Percentiles rank a stretch among this genome's conserved stretches.
These are phyloP conservation scores for Odontophorus gujanensis DNA, from an alignment of 2,113 vertebrate genomes.

Conservation along the genomic window DNA sequence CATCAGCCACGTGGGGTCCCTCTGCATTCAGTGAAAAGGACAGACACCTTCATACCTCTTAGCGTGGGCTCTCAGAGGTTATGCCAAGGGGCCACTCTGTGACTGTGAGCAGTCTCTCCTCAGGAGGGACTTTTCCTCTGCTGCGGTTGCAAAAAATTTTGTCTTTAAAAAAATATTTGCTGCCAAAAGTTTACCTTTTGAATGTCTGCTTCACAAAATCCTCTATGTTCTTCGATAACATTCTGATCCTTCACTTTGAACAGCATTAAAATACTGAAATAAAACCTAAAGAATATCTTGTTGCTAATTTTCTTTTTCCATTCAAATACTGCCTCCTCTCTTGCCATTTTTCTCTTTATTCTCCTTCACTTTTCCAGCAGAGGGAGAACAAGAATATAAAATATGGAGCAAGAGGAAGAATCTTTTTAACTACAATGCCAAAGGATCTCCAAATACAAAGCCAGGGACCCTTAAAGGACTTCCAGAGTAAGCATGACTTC, in stretches of 20 bases:
- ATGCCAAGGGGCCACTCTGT: not conserved
- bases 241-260: conserved; percentile 14
- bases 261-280: not conserved
- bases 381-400: not conserved
- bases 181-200: not conserved
- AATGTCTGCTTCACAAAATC: not conserved
- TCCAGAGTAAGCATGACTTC: not conserved
- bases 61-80: not conserved
- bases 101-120: not conserved
- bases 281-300: not conserved
- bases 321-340: not conserved
- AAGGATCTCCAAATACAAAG: not conserved
- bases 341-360: not conserved
- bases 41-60: not conserved
- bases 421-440: not conserved
- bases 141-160: not conserved
- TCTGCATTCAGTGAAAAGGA: conserved; percentile 51
- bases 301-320: not conserved
- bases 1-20: conserved; percentile 62
- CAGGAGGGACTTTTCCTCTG: not conserved
- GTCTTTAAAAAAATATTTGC: not conserved
- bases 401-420: not conserved
- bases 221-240: not conserved
- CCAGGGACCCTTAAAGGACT: not conserved
- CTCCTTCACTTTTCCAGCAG: not conserved